Evolutionary conservation across 2,888 invertebrate genomes (phyloP).

Genomic region (Drepanosiphum platanoidis): DNA sequence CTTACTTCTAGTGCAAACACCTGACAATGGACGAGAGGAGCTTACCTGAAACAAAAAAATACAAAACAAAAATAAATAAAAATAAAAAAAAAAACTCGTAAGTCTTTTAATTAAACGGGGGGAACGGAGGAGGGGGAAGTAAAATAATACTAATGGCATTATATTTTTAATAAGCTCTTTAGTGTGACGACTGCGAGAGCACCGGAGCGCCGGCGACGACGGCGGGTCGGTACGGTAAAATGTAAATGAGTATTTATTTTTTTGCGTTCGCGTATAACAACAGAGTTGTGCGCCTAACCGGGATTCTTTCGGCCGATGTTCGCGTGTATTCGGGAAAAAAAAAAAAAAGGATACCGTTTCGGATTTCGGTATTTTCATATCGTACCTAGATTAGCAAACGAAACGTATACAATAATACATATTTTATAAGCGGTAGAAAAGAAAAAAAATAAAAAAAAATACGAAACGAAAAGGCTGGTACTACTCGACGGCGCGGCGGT

Average conservation of each 20-base stretch:
- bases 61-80: slow-evolving; percentile 20
- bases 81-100: slow-evolving; percentile 26
- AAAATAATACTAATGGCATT: slow-evolving; percentile 12
- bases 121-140: background rate
- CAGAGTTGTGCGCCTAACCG: background rate
- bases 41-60: slow-evolving; percentile 56
- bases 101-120: slow-evolving; percentile 32
- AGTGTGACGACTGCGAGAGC: background rate
- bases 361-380: background rate
- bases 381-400: slow-evolving; percentile 9
- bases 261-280: background rate
- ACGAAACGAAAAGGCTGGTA: background rate
- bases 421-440: background rate
- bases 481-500: background rate
- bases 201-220: background rate
- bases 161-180: slow-evolving; percentile 19
- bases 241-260: background rate
- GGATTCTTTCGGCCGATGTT: background rate
- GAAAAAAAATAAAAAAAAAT: background rate
- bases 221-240: background rate
- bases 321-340: background rate
- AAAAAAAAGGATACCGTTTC: background rate
- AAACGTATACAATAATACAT: background rate
- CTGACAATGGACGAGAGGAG: background rate
- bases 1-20: slow-evolving; percentile 27